Percentiles rank a stretch among this genome's conserved stretches.
Conservation (phyloP, 1,140 invertebrate genomes). For the Phymastichus coffea region DNA sequence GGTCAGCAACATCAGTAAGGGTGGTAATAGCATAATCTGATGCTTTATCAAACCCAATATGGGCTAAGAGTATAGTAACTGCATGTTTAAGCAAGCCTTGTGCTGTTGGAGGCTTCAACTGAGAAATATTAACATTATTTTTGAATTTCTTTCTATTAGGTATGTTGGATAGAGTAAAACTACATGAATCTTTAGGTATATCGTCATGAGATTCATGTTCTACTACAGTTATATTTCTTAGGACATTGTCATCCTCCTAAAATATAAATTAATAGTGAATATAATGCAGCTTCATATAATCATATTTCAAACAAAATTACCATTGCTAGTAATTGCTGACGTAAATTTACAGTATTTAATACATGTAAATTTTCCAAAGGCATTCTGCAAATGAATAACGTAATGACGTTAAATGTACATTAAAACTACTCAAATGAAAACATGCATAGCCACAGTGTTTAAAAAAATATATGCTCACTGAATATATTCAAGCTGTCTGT, state of each 20-base stretch:
- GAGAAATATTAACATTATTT: constrained; percentile 32
- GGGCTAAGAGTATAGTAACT: constrained; percentile 50
- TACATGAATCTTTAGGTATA: constrained; percentile 35
- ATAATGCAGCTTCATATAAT: constrained; percentile 12
- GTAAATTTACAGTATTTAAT: constrained; percentile 50
- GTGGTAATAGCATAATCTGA: constrained; percentile 59
- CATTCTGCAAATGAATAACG: constrained; percentile 34
- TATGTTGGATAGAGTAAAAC: constrained; percentile 33
- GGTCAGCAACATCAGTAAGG: constrained; percentile 57
- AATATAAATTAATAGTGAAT: constrained; percentile 9
- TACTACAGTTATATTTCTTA: constrained; percentile 40
- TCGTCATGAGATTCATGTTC: constrained; percentile 34
- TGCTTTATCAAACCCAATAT: constrained; percentile 55
- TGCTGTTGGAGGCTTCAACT: constrained; percentile 43
- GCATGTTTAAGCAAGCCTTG: constrained; percentile 48
- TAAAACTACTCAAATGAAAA: background rate
- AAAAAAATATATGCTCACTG: constrained; percentile 37
- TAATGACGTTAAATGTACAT: background rate
- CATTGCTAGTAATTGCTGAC: constrained; percentile 46
- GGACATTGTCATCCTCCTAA: constrained; percentile 45
- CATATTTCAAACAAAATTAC: constrained; percentile 34
- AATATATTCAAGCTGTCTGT: constrained; percentile 48
- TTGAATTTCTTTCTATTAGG: constrained; percentile 33
- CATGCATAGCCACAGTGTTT: background rate
- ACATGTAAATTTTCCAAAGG: constrained; percentile 49